Percentiles rank a stretch among this genome's conserved stretches.
phyloP scores from a whole-genome alignment of 2,797 vertebrate species.

The Coreius guichenoti region DNA sequence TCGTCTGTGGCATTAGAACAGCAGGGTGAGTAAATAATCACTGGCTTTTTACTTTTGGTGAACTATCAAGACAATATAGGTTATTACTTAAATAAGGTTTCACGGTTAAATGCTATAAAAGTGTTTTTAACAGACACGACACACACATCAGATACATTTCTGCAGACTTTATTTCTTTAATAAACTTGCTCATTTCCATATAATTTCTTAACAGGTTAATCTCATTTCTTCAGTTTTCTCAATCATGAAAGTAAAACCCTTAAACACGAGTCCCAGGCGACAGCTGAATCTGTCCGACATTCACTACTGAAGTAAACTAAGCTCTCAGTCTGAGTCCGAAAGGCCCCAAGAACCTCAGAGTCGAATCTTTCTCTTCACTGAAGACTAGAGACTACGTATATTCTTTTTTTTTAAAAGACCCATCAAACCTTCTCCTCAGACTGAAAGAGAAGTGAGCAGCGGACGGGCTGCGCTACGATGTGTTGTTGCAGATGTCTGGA shows the following conservation, averaged over 20 bases:
- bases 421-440: background rate
- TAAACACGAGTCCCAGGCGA: background rate
- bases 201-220: background rate
- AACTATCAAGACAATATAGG: too few relatives aligned
- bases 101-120: too few relatives aligned
- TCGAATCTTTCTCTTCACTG: background rate
- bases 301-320: background rate
- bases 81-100: too few relatives aligned
- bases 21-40: too few relatives aligned
- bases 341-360: background rate
- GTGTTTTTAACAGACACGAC: background rate
- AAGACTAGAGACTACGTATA: background rate
- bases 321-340: background rate
- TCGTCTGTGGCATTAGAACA: too few relatives aligned
- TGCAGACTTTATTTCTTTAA: background rate
- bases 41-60: too few relatives aligned
- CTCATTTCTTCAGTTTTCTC: background rate
- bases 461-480: background rate
- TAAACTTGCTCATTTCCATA: background rate
- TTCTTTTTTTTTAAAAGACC: conserved; percentile 23
- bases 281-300: background rate
- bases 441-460: background rate
- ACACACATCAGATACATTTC: background rate
- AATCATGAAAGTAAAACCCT: background rate
- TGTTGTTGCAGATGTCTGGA: background rate